phyloP scores from a whole-genome alignment of 2,797 vertebrate species.

The Pelodytes ibericus region DNA sequence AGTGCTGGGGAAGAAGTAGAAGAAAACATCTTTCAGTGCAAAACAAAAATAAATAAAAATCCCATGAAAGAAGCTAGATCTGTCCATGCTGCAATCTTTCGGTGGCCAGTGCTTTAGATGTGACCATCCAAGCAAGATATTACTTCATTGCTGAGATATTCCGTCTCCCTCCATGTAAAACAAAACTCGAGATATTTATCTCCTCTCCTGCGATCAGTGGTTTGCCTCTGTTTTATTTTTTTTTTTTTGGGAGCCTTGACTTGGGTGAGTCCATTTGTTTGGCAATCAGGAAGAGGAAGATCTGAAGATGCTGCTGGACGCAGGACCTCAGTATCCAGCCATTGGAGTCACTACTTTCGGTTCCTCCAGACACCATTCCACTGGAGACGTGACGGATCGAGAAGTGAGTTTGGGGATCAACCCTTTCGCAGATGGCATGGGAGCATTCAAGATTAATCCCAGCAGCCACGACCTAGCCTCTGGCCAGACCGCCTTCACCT shows the following conservation, averaged over 20 bases:
- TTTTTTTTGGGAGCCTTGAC: neutral
- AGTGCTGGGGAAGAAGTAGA: slow-evolving; percentile 57
- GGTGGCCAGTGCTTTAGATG: neutral
- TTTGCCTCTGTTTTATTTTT: neutral
- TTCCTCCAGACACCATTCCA: slow-evolving; percentile 95
- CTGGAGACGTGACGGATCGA: slow-evolving; percentile 95
- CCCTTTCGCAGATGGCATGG: slow-evolving; percentile 98
- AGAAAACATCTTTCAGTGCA: slow-evolving; percentile 58
- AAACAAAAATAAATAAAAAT: slow-evolving; percentile 57
- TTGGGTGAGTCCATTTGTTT: neutral
- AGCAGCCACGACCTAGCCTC: slow-evolving; percentile 92
- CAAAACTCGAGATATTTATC: neutral
- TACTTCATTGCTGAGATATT: slow-evolving; percentile 51
- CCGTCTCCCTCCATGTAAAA: slow-evolving; percentile 72
- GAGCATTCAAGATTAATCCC: slow-evolving; percentile 98
- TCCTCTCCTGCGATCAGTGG: slow-evolving; percentile 3
- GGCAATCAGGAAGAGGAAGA: neutral
- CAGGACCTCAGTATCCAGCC: slow-evolving; percentile 97
- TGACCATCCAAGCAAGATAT: slow-evolving; percentile 16
- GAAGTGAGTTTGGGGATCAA: slow-evolving; percentile 98
- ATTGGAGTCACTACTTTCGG: slow-evolving; percentile 99
- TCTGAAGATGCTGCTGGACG: slow-evolving; percentile 98
- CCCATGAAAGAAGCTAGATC: slow-evolving; percentile 61
- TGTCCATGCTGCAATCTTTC: slow-evolving; percentile 23
- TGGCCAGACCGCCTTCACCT: slow-evolving; percentile 95